Evolutionary conservation across 2,888 invertebrate species (phyloP).

Genomic region (Aleiodes leptofemur): DNA sequence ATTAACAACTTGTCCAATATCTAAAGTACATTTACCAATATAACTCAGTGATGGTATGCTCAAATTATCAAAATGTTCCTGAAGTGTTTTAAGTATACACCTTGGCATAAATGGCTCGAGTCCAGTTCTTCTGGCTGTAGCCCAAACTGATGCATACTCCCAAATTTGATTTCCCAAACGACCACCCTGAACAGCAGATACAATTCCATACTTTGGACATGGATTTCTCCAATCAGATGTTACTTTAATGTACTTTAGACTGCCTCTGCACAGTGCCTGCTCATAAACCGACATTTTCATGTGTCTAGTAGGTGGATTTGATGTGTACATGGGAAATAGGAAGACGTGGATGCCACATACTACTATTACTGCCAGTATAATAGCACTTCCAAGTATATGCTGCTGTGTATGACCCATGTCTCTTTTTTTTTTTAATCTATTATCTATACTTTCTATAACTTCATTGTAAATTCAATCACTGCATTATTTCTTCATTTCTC

Average conservation of each 20-base stretch:
- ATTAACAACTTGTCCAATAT: constrained; percentile 72
- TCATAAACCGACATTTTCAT: constrained; percentile 77
- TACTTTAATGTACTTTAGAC: constrained; percentile 68
- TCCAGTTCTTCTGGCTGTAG: constrained; percentile 71
- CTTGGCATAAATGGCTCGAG: constrained; percentile 72
- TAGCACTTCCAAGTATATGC: constrained; percentile 79
- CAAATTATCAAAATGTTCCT: constrained; percentile 78
- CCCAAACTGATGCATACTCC: constrained; percentile 74
- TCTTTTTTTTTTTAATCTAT: constrained; percentile 37
- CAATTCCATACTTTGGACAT: constrained; percentile 70
- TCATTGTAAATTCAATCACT: no score
- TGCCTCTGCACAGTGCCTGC: constrained; percentile 77
- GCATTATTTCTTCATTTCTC: no score
- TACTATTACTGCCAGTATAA: constrained; percentile 78
- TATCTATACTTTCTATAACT: constrained; percentile 18
- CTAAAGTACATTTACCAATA: background rate
- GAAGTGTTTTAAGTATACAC: constrained; percentile 76
- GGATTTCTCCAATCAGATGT: constrained; percentile 70
- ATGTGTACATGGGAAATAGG: constrained; percentile 78
- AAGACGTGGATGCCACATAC: constrained; percentile 79
- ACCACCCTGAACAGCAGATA: constrained; percentile 71
- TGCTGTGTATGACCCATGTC: constrained; percentile 77
- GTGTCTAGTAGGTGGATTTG: constrained; percentile 70
- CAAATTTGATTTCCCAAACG: constrained; percentile 73
- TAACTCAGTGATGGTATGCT: constrained; percentile 75